Evolutionary conservation across 2,888 invertebrate species (phyloP).

Genomic region (Erpobdella octoculata): DNA sequence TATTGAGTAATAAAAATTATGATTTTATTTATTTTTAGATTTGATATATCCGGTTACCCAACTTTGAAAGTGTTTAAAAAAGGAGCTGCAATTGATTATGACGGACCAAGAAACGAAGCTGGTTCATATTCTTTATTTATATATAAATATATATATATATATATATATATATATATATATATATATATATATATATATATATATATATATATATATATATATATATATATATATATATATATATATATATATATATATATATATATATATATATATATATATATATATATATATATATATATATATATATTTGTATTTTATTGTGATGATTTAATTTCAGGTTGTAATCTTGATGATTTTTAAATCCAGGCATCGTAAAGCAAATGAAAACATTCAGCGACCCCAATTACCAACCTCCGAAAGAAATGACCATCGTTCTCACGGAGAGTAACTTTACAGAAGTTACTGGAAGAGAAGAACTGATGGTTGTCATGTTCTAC

Average conservation of each 20-base stretch:
- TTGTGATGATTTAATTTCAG: too few relatives aligned
- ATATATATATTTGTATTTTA: too few relatives aligned
- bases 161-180: too few relatives aligned
- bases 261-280: too few relatives aligned
- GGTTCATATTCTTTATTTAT: too few relatives aligned
- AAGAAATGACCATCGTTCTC: constrained; percentile 54
- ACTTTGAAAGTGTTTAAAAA: constrained; percentile 54
- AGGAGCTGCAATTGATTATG: constrained; percentile 45
- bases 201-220: too few relatives aligned
- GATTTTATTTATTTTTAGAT: constrained; percentile 42
- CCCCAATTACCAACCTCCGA: constrained; percentile 58
- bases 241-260: too few relatives aligned
- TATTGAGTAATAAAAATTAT: not conserved
- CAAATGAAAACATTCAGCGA: constrained; percentile 55
- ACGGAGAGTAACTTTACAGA: constrained; percentile 51
- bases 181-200: too few relatives aligned
- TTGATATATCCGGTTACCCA: constrained; percentile 56
- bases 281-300: too few relatives aligned
- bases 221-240: too few relatives aligned
- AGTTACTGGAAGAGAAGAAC: constrained; percentile 52
- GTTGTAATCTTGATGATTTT: too few relatives aligned
- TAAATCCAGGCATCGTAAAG: constrained; percentile 50
- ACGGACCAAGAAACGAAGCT: constrained; percentile 45
- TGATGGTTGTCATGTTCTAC: constrained; percentile 58
- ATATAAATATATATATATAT: too few relatives aligned